Conservation (phyloP, 2,113 vertebrate species). For the Heliornis fulica region DNA sequence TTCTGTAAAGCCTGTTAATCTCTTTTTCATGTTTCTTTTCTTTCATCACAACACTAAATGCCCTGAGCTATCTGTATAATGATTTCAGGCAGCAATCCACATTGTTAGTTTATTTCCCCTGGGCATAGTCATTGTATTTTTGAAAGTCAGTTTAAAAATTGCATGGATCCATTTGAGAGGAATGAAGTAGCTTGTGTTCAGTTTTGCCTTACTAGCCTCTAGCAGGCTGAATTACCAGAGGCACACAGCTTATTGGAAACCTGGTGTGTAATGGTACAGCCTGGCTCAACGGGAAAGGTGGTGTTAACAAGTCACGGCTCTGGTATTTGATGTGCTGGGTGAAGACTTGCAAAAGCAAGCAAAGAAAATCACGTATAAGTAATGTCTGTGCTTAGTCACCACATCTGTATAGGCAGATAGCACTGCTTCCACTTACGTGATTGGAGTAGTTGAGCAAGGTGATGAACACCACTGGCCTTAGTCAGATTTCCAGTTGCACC, state of each 20-base stretch:
- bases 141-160: neutral
- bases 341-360: neutral
- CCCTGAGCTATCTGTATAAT: neutral
- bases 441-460: neutral
- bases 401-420: neutral
- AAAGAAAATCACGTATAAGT: neutral
- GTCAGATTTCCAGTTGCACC: neutral
- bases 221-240: neutral
- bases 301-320: neutral
- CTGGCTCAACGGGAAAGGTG: conserved; percentile 27
- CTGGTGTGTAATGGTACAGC: neutral
- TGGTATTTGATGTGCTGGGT: conserved; percentile 16
- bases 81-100: conserved; percentile 10
- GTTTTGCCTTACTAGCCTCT: neutral
- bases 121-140: neutral
- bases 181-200: neutral
- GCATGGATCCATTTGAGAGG: neutral
- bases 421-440: neutral
- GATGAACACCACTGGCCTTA: neutral
- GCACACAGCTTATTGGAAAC: neutral
- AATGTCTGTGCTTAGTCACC: conserved; percentile 1
- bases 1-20: neutral
- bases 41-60: neutral
- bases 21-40: neutral
- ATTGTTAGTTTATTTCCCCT: conserved; percentile 11